Evolutionary conservation across 2,797 vertebrate genomes (phyloP).

Genomic region (Acanthurus tractus): DNA sequence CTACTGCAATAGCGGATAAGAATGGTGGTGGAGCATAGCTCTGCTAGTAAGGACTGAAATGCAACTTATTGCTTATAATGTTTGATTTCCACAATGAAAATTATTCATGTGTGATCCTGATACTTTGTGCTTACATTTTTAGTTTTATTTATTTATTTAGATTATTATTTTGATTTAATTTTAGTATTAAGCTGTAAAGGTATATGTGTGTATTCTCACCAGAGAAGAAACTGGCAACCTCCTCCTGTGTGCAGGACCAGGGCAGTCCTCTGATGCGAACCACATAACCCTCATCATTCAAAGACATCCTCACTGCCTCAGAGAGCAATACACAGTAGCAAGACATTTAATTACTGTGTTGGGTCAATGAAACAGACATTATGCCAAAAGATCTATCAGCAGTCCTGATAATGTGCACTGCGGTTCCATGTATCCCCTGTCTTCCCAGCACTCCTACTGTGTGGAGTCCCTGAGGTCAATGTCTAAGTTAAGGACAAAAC

Average conservation of each 20-base stretch:
- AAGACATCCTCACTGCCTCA: constrained; percentile 83
- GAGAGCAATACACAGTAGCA: constrained; percentile 45
- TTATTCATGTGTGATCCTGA: no score
- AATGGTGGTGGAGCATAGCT: not conserved
- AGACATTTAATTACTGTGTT: constrained; percentile 3
- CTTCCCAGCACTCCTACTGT: not conserved
- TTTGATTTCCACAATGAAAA: no score
- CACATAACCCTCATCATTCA: constrained; percentile 88
- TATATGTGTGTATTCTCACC: constrained; percentile 68
- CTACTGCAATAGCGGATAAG: not conserved
- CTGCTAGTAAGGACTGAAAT: no score
- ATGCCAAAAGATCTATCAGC: not conserved
- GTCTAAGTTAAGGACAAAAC: constrained; percentile 5
- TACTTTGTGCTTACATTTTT: not conserved
- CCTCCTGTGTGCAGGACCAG: constrained; percentile 89
- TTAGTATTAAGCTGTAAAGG: not conserved
- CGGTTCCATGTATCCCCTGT: not conserved
- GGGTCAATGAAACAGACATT: not conserved
- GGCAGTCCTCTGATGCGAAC: constrained; percentile 90
- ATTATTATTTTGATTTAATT: not conserved
- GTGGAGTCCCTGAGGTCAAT: not conserved
- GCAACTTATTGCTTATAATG: not conserved
- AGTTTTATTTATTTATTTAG: not conserved
- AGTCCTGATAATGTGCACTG: no score
- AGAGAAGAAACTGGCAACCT: constrained; percentile 89